These are phyloP conservation scores for Orthosia cruda DNA, from an alignment of 2,888 invertebrate genomes.

Conservation along the genomic window DNA sequence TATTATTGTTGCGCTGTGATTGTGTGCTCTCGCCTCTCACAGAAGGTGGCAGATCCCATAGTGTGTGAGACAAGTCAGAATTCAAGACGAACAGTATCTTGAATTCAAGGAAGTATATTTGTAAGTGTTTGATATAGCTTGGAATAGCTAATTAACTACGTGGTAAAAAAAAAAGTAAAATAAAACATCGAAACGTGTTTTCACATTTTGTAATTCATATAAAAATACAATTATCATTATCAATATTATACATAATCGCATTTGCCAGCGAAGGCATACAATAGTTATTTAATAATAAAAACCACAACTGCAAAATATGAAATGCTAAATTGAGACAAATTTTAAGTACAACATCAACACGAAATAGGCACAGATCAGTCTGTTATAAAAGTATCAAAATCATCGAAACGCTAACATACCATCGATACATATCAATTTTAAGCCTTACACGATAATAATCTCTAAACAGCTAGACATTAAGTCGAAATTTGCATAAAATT, in stretches of 20 bases:
- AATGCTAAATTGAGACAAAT: constrained; percentile 77
- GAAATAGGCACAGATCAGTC: constrained; percentile 85
- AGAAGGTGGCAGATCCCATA: too few species aligned
- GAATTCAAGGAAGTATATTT: too few species aligned
- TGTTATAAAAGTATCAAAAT: constrained; percentile 69
- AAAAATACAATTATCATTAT: constrained; percentile 90
- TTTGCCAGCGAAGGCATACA: constrained; percentile 85
- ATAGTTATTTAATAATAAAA: constrained; percentile 79
- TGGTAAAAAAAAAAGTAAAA: constrained; percentile 51
- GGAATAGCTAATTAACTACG: too few species aligned
- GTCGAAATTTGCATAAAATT: constrained; percentile 58
- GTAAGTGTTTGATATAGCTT: too few species aligned
- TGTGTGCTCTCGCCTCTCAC: too few species aligned
- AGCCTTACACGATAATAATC: constrained; percentile 68
- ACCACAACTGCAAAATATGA: constrained; percentile 82
- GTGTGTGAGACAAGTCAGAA: too few species aligned
- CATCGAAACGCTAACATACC: constrained; percentile 66
- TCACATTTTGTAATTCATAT: constrained; percentile 88
- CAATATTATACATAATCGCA: constrained; percentile 87
- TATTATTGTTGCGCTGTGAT: too few species aligned
- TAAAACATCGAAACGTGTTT: constrained; percentile 74
- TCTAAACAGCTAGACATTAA: constrained; percentile 59
- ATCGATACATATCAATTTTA: constrained; percentile 69
- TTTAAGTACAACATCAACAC: constrained; percentile 86
- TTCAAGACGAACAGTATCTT: too few species aligned